Base-by-base conservation (phyloP, 1,140 invertebrate genomes). In the Heterodera carotae region DNA sequence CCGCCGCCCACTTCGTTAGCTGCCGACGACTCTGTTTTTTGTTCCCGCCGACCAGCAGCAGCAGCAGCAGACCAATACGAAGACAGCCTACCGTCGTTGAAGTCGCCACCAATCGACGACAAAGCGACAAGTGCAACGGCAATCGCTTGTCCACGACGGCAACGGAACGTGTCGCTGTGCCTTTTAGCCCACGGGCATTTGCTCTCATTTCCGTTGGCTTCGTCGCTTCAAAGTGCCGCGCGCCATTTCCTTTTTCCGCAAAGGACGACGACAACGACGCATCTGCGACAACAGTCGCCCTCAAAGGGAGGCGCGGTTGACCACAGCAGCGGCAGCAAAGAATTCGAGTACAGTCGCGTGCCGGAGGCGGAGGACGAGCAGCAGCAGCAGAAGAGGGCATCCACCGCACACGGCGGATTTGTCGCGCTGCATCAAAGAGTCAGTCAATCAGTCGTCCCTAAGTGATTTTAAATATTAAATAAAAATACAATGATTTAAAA, bases 311-410 rank as follows among this genome's bases (percentile, higher is more conserved):
- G 1, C 33, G 18, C 31, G 27, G 33, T 59, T 56, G 34, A 56
- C n/a, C n/a, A n/a, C n/a, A 69, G 53, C 5, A n/a, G 18, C 25
- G 25, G 56, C 36, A 29, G 56, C 64, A 74, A 39, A 27, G 7
- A 33, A 31, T 10, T 12, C 27, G 72, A 59, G 39, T 74, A 74
- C 36, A 39, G 56, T 12, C 43, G 56, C 12, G 56, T 74, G 33
- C 72, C 72, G n/a, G 56, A 74, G 36, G 18, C 36, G 29, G 72
- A 62, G 34, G 70, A 73, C 59, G 70, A 34, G 62, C n/a, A 66
- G 12, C 56, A 39, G 36, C 72, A 64, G 64, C 56, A 59, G 31
- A 59, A 72, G 60, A 72, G 36, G 48, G 27, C n/a, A 10, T 1
- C 2, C 36, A 12, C 29, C 31, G 2, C 10, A 5, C 39, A 43